Percentiles rank a stretch among this genome's conserved stretches.
phyloP scores from a whole-genome alignment of 1,140 invertebrate species.

The Drosophila kanapiae region DNA sequence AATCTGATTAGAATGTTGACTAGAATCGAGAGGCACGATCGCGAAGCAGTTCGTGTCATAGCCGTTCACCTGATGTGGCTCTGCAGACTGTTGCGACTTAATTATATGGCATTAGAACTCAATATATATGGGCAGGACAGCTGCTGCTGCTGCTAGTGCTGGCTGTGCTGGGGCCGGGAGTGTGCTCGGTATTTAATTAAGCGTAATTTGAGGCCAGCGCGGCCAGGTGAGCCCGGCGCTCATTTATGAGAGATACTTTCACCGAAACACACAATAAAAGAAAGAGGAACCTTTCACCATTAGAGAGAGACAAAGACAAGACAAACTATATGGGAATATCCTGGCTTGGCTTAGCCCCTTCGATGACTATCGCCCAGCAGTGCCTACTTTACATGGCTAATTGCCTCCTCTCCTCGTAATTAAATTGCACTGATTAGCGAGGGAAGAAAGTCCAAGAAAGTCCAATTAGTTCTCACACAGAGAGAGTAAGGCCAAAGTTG shows the following conservation, averaged over 20 bases:
- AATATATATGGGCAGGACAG: conserved; percentile 59
- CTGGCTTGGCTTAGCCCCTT: conserved; percentile 27
- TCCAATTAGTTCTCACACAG: conserved; percentile 65
- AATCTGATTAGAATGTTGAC: conserved; percentile 76
- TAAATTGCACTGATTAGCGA: conserved; percentile 79
- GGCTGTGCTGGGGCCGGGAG: conserved; percentile 8
- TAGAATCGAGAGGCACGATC: conserved; percentile 47
- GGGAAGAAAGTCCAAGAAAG: conserved; percentile 63
- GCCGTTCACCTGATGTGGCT: conserved; percentile 73
- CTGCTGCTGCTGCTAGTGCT: conserved; percentile 16
- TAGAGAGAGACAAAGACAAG: conserved; percentile 5
- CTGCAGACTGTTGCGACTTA: conserved; percentile 48
- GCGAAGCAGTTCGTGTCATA: conserved; percentile 71
- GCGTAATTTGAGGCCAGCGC: conserved; percentile 60
- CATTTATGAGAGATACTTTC: conserved; percentile 82
- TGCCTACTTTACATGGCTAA: conserved; percentile 78
- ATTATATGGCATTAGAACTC: conserved; percentile 70
- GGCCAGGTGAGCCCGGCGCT: conserved; percentile 40
- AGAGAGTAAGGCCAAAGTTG: conserved; percentile 32
- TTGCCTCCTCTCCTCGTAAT: conserved; percentile 68
- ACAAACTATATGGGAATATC: conserved; percentile 58
- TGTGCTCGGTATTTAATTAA: conserved; percentile 75
- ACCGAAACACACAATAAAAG: conserved; percentile 61
- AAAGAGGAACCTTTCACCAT: conserved; percentile 42
- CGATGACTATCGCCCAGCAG: conserved; percentile 60